Evolutionary conservation across 30 jellyfish, hydroid and myxozoan genomes (phyloP).

Genomic region (Morbakka virulenta): DNA sequence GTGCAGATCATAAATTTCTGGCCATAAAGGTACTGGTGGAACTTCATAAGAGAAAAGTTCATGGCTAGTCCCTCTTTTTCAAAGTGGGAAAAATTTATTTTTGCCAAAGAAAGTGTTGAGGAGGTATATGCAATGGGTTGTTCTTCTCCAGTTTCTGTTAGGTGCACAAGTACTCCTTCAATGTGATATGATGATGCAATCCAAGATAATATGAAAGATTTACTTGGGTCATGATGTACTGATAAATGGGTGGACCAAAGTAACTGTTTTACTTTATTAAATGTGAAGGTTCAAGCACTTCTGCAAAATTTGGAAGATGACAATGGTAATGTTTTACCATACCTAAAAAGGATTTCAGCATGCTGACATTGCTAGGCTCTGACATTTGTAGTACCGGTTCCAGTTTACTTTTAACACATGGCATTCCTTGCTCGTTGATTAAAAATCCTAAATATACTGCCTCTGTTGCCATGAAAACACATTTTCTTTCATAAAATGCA

Average conservation of each 20-base stretch:
- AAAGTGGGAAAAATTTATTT: no score
- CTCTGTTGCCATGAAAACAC: slow-evolving; percentile 31
- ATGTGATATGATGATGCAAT: slow-evolving; percentile 67
- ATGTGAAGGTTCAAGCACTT: slow-evolving; percentile 49
- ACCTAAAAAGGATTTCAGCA: slow-evolving; percentile 54
- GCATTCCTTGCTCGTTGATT: slow-evolving; percentile 16
- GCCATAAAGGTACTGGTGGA: slow-evolving; percentile 63
- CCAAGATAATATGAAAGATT: slow-evolving; percentile 5
- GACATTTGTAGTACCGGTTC: slow-evolving; percentile 31
- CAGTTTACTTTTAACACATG: slow-evolving; percentile 16
- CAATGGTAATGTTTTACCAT: slow-evolving; percentile 28
- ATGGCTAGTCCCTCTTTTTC: slow-evolving; percentile 58
- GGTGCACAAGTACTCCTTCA: slow-evolving; percentile 64
- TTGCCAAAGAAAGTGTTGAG: no score
- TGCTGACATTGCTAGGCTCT: slow-evolving; percentile 41
- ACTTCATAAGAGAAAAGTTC: slow-evolving; percentile 20
- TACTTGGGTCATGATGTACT: slow-evolving; percentile 51
- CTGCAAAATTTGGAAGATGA: slow-evolving; percentile 16
- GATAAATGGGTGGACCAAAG: slow-evolving; percentile 16
- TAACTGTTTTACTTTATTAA: background rate
- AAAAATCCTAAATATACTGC: slow-evolving; percentile 30
- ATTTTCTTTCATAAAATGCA: slow-evolving; percentile 23
- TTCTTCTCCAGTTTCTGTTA: no score
- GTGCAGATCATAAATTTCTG: slow-evolving; percentile 27
- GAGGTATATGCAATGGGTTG: no score